These are phyloP conservation scores for Pemphredon lugubris DNA, from an alignment of 2,888 invertebrate genomes.

Conservation along the genomic window DNA sequence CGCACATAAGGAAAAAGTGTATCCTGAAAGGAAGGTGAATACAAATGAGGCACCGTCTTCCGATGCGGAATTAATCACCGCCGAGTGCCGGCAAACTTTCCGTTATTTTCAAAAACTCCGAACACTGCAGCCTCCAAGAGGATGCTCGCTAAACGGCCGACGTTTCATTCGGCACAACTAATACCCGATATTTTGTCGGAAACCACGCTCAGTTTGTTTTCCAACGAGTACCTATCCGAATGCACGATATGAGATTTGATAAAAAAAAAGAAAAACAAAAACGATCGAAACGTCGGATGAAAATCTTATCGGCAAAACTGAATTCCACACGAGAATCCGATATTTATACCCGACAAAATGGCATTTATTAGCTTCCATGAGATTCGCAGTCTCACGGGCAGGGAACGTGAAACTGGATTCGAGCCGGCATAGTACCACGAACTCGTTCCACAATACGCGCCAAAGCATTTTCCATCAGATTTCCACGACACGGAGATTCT, in stretches of 20 bases:
- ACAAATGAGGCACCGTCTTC: slow-evolving; percentile 24
- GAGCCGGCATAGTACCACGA: slow-evolving; percentile 51
- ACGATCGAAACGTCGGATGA: slow-evolving; percentile 13
- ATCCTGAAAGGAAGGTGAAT: slow-evolving; percentile 82
- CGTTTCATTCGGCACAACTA: slow-evolving; percentile 9
- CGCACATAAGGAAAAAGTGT: slow-evolving; percentile 90
- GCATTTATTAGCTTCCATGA: slow-evolving; percentile 48
- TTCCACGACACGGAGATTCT: background rate
- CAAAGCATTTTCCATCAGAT: slow-evolving; percentile 47
- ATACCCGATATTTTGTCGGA: slow-evolving; percentile 33
- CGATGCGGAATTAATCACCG: slow-evolving; percentile 31
- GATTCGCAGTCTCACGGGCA: slow-evolving; percentile 51
- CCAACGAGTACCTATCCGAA: background rate
- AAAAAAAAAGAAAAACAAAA: too few relatives aligned
- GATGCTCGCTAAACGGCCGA: slow-evolving; percentile 3
- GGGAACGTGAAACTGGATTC: slow-evolving; percentile 56
- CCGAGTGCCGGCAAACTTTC: slow-evolving; percentile 31
- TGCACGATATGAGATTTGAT: background rate
- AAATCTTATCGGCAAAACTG: slow-evolving; percentile 15
- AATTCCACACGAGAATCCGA: background rate
- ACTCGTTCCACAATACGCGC: slow-evolving; percentile 55
- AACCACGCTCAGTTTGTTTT: slow-evolving; percentile 37
- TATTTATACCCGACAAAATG: slow-evolving; percentile 15
- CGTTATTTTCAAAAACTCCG: slow-evolving; percentile 45
- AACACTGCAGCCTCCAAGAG: background rate